A percentile compares a stretch with the other conserved stretches of the same genome.
Conservation (phyloP, 2,888 invertebrate species). For the Andrena marginata region DNA sequence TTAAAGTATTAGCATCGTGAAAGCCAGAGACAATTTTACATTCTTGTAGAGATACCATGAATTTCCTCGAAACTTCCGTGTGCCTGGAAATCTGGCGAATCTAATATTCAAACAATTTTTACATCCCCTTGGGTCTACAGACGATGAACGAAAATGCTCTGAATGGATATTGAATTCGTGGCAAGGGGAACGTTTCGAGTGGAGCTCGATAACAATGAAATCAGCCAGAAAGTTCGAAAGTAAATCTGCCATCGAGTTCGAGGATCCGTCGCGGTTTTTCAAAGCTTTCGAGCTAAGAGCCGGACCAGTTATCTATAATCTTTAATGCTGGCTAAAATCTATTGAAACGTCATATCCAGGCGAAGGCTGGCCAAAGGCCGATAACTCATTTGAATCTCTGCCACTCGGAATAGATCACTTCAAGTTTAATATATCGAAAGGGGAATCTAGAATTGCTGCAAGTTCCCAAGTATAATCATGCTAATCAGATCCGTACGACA, state of each 20-base stretch:
- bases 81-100: neutral
- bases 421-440: neutral
- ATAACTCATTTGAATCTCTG: constrained; percentile 5
- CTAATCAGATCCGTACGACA: neutral
- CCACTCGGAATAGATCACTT: neutral
- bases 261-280: neutral
- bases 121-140: neutral
- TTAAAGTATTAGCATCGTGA: neutral
- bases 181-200: neutral
- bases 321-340: neutral
- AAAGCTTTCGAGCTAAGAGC: neutral
- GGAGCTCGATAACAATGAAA: constrained; percentile 18
- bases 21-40: neutral
- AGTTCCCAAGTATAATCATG: neutral
- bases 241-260: constrained; percentile 20
- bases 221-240: constrained; percentile 23
- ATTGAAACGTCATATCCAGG: constrained; percentile 28
- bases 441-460: neutral
- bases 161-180: constrained; percentile 3
- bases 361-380: neutral
- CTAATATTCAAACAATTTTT: neutral
- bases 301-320: neutral
- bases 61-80: neutral
- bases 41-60: neutral
- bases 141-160: neutral